phyloP scores from a whole-genome alignment of 1,140 invertebrate genomes.

The Drosophila lacteicornis region DNA sequence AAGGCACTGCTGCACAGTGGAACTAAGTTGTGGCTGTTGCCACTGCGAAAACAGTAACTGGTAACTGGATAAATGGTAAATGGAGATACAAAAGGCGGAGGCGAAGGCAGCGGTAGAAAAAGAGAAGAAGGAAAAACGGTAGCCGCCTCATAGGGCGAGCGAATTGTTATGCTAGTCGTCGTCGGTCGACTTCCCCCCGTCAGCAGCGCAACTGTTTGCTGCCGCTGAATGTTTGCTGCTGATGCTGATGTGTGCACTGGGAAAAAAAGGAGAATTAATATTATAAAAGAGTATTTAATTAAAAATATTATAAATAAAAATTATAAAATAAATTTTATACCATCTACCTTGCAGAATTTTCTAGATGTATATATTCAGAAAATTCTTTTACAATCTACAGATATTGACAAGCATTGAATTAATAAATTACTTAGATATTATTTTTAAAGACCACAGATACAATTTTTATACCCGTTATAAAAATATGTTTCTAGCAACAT shows the following conservation, averaged over 20 bases:
- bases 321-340: neutral
- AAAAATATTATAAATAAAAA: too few relatives aligned
- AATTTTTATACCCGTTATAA: too few relatives aligned
- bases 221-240: constrained; percentile 11
- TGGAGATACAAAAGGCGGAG: constrained; percentile 23
- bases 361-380: too few relatives aligned
- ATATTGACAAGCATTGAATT: too few relatives aligned
- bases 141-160: constrained; percentile 79
- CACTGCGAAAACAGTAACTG: constrained; percentile 52
- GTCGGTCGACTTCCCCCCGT: constrained; percentile 47
- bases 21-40: constrained; percentile 72
- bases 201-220: constrained; percentile 49
- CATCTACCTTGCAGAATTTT: neutral
- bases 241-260: constrained; percentile 19
- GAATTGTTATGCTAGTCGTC: constrained; percentile 82
- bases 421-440: too few relatives aligned
- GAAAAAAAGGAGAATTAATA: neutral
- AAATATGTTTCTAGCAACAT: too few relatives aligned
- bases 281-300: too few relatives aligned
- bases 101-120: constrained; percentile 18
- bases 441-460: too few relatives aligned
- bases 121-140: constrained; percentile 75
- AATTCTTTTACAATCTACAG: too few relatives aligned
- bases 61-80: constrained; percentile 15
- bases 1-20: constrained; percentile 66